phyloP scores from a whole-genome alignment of 2,113 vertebrate species.

The Gyps fulvus region DNA sequence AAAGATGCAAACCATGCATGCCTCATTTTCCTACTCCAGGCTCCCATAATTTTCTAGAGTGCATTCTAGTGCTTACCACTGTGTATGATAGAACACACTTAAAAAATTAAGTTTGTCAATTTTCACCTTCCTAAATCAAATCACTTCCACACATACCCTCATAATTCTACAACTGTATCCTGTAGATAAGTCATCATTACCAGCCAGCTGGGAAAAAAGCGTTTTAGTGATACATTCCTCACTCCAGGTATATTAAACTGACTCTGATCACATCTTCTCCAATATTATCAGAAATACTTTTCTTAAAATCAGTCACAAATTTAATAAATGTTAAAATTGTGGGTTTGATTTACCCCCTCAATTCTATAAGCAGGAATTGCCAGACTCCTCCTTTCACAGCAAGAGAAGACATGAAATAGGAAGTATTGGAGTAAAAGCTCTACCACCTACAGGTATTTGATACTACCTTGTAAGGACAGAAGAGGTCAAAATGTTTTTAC shows the following conservation, averaged over 20 bases:
- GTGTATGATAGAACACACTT: background rate
- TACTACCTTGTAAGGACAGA: background rate
- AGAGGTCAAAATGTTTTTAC: background rate
- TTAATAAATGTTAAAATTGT: background rate
- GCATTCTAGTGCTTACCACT: background rate
- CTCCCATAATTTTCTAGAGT: background rate
- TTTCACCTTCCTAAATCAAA: background rate
- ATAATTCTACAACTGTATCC: background rate
- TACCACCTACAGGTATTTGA: background rate
- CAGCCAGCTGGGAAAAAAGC: background rate
- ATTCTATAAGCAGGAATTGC: background rate
- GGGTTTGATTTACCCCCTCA: background rate
- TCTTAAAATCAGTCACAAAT: background rate
- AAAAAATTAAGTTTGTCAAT: background rate
- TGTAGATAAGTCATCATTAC: background rate
- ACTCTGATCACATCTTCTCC: background rate
- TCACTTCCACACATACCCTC: background rate
- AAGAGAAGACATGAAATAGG: background rate
- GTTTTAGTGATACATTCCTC: background rate
- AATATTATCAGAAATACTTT: background rate
- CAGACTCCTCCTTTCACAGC: background rate
- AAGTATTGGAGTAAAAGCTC: background rate
- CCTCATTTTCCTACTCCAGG: background rate
- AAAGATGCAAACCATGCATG: background rate
- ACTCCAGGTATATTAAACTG: background rate